Evolutionary conservation across 1,140 invertebrate species (phyloP), one percentile per base, ranked within the genome.

Genomic region (Lepidurus couesii): DNA sequence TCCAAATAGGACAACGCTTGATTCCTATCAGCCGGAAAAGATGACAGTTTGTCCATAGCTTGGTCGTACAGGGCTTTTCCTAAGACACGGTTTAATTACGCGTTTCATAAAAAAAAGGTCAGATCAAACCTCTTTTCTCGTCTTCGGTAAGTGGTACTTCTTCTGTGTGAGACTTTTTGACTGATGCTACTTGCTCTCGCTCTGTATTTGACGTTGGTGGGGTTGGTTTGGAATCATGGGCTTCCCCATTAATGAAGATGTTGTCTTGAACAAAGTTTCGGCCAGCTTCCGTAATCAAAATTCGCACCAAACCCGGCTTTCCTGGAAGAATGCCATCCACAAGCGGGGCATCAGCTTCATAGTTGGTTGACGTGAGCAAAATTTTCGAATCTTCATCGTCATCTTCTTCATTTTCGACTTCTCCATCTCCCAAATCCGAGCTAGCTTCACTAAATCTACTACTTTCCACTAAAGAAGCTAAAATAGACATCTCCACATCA

Each of bases 1-100:
- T 90, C 86, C 8, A 97, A 85, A 65, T 92, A 83, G 74, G 88
- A 85, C 82, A 92, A 92, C 8, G 90, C 90, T 77, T 88, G 87
- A 0, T 86, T 84, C 80, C 90, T 89, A 82, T 93, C 90, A 1
- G 90, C 87, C 42, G 88, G 87, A 7, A 89, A 90, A 43, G 90
- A 89, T 81, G 91, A 91, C 24, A 93, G 84, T 77, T 92, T 86
- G 73, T 82, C 84, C 82, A 90, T 86, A 2, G 91, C 92, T 47
- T 86, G 86, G 43, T 91, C 89, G 82, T 89, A 94, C 24, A 93
- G 82, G 75, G 89, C 86, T 83, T 91, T 89, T 16, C 88, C 91
- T 92, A 47, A 7, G 77, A 43, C 76, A 80, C 75, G 78, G 74
- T 74, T 76, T 73, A 74, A 26, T n/a, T 75, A 44, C 16, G n/a